These are phyloP conservation scores for Tolmerus cingulatus DNA, from an alignment of 2,888 invertebrate species.

Conservation along the genomic window DNA sequence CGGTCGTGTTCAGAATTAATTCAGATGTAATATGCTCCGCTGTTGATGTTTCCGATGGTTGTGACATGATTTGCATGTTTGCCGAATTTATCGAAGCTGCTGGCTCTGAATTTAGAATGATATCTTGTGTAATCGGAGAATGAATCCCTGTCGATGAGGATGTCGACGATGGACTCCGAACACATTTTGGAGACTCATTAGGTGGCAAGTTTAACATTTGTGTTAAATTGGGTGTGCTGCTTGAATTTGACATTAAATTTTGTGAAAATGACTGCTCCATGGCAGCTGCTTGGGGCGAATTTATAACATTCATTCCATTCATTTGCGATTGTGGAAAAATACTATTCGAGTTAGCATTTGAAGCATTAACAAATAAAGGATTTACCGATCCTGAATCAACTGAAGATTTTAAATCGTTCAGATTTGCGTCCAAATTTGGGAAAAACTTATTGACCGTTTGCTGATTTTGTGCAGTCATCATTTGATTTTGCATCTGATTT, in stretches of 20 bases:
- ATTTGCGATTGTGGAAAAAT: conserved; percentile 42
- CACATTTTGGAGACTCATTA: conserved; percentile 51
- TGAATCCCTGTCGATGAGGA: conserved; percentile 58
- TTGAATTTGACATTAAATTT: conserved; percentile 37
- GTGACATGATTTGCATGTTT: conserved; percentile 54
- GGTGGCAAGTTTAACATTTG: conserved; percentile 58
- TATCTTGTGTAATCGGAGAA: conserved; percentile 62
- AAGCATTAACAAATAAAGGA: conserved; percentile 47
- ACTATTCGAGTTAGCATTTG: conserved; percentile 44
- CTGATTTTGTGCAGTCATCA: conserved; percentile 62
- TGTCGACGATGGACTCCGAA: conserved; percentile 63
- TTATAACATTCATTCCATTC: conserved; percentile 23
- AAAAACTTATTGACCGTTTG: conserved; percentile 70
- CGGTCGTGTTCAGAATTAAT: conserved; percentile 69
- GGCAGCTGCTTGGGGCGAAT: background rate
- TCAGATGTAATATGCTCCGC: conserved; percentile 65
- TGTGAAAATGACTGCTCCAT: conserved; percentile 42
- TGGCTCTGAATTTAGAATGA: conserved; percentile 61
- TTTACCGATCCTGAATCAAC: conserved; percentile 42
- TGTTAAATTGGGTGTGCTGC: conserved; percentile 27
- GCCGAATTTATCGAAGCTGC: conserved; percentile 57
- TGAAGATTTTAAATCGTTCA: conserved; percentile 52
- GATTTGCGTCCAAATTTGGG: conserved; percentile 64
- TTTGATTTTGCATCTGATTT: conserved; percentile 57
- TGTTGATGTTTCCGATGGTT: conserved; percentile 39